phyloP scores from a whole-genome alignment of 2,797 vertebrate species.

The Luscinia megarhynchos region DNA sequence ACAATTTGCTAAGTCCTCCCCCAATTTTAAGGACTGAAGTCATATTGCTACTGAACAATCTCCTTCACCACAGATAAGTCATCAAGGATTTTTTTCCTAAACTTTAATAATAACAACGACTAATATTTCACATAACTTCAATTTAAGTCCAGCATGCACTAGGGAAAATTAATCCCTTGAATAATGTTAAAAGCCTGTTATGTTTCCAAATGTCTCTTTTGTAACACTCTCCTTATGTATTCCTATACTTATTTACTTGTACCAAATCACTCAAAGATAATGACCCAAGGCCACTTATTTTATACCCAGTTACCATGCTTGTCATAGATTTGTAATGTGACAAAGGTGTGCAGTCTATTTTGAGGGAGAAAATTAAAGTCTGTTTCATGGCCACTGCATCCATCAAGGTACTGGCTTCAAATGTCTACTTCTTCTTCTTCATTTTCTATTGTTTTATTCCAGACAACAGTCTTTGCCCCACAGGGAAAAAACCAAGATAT shows the following conservation, averaged over 20 bases:
- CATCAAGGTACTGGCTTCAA: background rate
- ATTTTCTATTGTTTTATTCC: background rate
- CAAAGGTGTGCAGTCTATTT: background rate
- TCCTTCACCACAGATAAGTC: background rate
- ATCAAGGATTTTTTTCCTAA: background rate
- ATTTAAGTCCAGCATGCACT: background rate
- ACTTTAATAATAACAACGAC: background rate
- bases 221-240: background rate
- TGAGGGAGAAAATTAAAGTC: background rate
- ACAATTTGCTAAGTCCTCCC: background rate
- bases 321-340: background rate
- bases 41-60: background rate
- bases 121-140: background rate
- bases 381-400: background rate
- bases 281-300: background rate
- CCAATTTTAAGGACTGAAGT: background rate
- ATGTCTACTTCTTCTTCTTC: background rate
- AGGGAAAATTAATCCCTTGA: background rate
- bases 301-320: background rate
- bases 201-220: background rate
- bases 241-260: background rate
- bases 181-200: background rate
- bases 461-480: background rate
- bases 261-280: background rate
- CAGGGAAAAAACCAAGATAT: background rate